Evolutionary conservation across 1,140 invertebrate species (phyloP), one percentile per base, ranked within the genome.

Genomic region (Drosophila punjabiensis): DNA sequence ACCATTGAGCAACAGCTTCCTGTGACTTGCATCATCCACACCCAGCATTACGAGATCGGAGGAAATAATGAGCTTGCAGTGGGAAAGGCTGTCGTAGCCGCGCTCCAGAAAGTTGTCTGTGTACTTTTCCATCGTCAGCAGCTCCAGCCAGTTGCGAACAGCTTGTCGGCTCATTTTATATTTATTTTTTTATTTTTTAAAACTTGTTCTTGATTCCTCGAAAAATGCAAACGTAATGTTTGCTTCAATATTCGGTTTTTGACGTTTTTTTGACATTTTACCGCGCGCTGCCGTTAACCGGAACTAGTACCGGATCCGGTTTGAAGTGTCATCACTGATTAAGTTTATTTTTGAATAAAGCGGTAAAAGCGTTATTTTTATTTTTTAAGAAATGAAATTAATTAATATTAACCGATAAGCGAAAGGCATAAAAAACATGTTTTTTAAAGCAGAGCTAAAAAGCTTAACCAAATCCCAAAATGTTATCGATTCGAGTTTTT

Each of bases 111-210:
- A 83, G 6, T 3, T 63, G 0, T 45, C 20, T 0, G 70, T 14
- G 30, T 87, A 88, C 35, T 61, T 55, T 39, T 87, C 84, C 84
- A 87, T 83, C 18, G 80, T 87, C 0, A 87, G 71, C 9, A 77
- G 18, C 3, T 81, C 71, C 11, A 87, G 59, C 84, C 84, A 87
- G 0, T 88, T 77, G 5, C 62, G 67, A 5, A 87, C 84, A 1
- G 78, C 78, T 10, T 13, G 52, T 9, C 41, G 24, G 30, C 73
- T 78, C 84, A 88, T 66, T 10, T 18, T 32, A 11, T 20, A 11
- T 37, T 60, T 11, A 10, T 16, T 16, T 35, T 35, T 2, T 47
- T 13, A 43, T 14, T 11, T 43, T 18, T n/a, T 3, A 13, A 33
- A 55, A 0, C n/a, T 47, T 1, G 7, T 11, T 16, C 6, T 20